Base-by-base conservation (phyloP, 2,888 invertebrate species). In the Platycheirus albimanus region DNA sequence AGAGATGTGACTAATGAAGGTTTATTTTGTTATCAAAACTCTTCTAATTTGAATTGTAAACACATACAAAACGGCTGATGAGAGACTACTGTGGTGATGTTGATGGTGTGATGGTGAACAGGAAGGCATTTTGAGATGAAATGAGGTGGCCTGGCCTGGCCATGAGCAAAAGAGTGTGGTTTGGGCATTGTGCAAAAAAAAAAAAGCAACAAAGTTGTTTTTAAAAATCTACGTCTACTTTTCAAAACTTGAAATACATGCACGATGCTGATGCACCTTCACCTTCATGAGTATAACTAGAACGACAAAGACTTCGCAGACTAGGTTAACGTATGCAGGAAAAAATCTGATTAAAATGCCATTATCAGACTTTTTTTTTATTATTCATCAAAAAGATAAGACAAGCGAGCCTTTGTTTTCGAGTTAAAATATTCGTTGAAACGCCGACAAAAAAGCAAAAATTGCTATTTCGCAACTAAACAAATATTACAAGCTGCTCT, bases 11-110 rank as follows among this genome's bases (percentile, higher is more conserved):
- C 71, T 67, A 77, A 76, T 66, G 24, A 52, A 67, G 54, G 77
- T 54, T 77, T 71, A 66, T 66, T n/a, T 77, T 24, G 67, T 77
- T 71, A 81, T 81, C 77, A 56, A 63, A 67, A 28, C 41, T 81
- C 77, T 54, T 71, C 71, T 72, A 71, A 67, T 77, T 72, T 52
- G n/a, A 41, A 75, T 41, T 49, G 61, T 77, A 61, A 71, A 77
- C 66, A 81, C 33, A 67, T 47, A 58, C 19, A 33, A 4, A 33
- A 33, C 30, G 8, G 8, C 30, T 33, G 30, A 33, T 24, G 24
- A 24, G 24, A 24, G 24, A 8, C 24, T 33, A 8, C 1, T 33
- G 30, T 4, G 30, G 8, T 8, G 30, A 8, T 7, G 8, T 3
- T 3, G 2, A 3, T 41, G 13, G 13, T 20, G 30, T 3, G 2